Conservation (phyloP, 2,888 invertebrate species). For the Meiosimyza platycephala region DNA sequence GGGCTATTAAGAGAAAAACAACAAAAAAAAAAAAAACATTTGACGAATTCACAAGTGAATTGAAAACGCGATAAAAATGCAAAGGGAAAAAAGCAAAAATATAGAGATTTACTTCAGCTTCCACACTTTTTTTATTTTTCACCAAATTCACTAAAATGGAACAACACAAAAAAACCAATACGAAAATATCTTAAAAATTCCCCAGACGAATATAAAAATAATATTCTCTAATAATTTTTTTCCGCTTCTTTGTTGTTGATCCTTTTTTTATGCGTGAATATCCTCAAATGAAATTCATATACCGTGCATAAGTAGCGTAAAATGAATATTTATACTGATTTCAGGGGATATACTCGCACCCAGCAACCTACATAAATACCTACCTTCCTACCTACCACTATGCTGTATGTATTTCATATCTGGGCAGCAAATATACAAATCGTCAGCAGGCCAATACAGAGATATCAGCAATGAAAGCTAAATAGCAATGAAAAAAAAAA, state of each 20-base stretch:
- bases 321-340: slow-evolving; percentile 49
- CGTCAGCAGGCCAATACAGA: slow-evolving; percentile 26
- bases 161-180: background rate
- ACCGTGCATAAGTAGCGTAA: slow-evolving; percentile 55
- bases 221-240: slow-evolving; percentile 44
- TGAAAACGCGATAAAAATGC: slow-evolving; percentile 28
- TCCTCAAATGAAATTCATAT: slow-evolving; percentile 50
- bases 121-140: background rate
- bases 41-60: slow-evolving; percentile 27
- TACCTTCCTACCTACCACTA: too few relatives aligned
- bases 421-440: slow-evolving; percentile 10
- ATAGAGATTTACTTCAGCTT: background rate
- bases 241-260: slow-evolving; percentile 27
- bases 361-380: too few relatives aligned
- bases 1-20: slow-evolving; percentile 9
- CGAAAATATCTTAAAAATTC: slow-evolving; percentile 36
- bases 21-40: background rate
- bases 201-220: slow-evolving; percentile 43
- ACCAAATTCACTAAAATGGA: background rate
- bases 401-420: too few relatives aligned
- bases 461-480: slow-evolving; percentile 6
- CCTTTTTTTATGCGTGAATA: slow-evolving; percentile 35
- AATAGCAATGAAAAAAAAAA: background rate
- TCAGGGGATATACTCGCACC: background rate
- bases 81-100: slow-evolving; percentile 12